Base-by-base conservation (phyloP, 30 jellyfish, hydroid and myxozoan species). In the Pelagia noctiluca region DNA sequence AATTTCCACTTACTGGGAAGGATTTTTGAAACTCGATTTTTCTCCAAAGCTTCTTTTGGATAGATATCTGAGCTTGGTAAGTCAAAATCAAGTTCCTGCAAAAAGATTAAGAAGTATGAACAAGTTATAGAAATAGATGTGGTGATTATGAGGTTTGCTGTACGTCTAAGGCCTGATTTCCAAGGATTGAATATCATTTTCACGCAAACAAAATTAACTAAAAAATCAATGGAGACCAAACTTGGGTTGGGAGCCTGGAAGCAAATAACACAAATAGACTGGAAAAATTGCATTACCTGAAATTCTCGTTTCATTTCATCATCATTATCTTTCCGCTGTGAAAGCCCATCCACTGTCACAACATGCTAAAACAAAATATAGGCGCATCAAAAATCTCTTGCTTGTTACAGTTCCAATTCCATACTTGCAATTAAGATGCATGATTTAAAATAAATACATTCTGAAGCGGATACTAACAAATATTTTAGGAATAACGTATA, bases 1-100 rank as follows among this genome's bases (percentile, higher is more conserved):
- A 10, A 71, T 11, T 18, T 37, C 12, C 23, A 53, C 95, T 52
- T 76, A 88, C 96, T 74, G 38, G 96, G 96, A 37, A 88, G 30
- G 18, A 88, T 38, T 38, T 57, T 63, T 16, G 85, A 24, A 31
- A 65, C 50, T 31, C 96, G 76, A 47, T 88, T 88, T 54, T 88
- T 88, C n/a, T 54, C 79, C 37, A 49, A 0, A 0, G 49, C 29
- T 25, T 42, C 34, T 30, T 69, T 19, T 18, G 96, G 86, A 52
- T 88, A 88, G 13, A 86, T 32, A 37, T 32, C 35, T 3, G 88
- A 36, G 0, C 75, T 67, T 13, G 96, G 96, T 92, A 88, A 67
- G 62, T 75, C 76, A 34, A 36, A 50, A 2, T 78, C 88, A 74
- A 88, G 28, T 48, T 69, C 22, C 96, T 88, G 57, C 12, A 78